Evolutionary conservation across 2,797 vertebrate species (phyloP), one percentile per base, ranked within the genome.

Genomic region (Enteromius viviparus): DNA sequence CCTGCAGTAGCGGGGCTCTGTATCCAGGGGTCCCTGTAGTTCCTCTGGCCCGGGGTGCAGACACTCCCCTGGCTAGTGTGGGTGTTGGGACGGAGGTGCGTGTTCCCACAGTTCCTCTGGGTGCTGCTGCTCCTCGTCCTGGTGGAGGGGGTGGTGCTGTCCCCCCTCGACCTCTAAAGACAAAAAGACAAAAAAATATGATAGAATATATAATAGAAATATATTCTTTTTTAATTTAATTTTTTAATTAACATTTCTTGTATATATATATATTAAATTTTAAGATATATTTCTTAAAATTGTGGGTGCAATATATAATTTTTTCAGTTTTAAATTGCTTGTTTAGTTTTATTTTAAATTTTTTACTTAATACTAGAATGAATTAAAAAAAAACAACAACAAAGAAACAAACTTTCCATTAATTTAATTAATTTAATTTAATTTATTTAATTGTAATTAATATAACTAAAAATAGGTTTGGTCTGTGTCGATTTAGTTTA

Each of bases 121-220:
- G 94, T 0, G 95, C 93, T 42, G 94, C 94, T 34, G 96, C 92
- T 47, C 96, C 97, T 89, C 98, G 94, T 69, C 96, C 97, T 0
- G 95, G 93, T 1, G 86, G 92, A 14, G 94, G 92, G 0, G 94
- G 94, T 45, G 94, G 95, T 79, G 94, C 83, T 0, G 94, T 93
- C n/a, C 95, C 95, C 34, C 97, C 97, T 58, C 96, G 96, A 78
- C 95, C 96, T 93, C 98, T 99, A 92, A 82, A 45, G 47, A 78
- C 26, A 58, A 74, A 81, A 26, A 26, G 1, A 26, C 10, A 23
- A 51, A 58, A 58, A 37, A n/a, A 51, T 21, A 60, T 40, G 17
- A n/a, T n/a, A 62, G 9, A 60, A 42, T 26, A 42, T 26, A 42
- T 14, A 53, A 53, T 21, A 55, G 51, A 55, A 55, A 21, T 53